Percentiles rank a stretch among this genome's conserved stretches.
Evolutionary conservation across 2,113 vertebrate genomes (phyloP).

Genomic region (Eonycteris spelaea): DNA sequence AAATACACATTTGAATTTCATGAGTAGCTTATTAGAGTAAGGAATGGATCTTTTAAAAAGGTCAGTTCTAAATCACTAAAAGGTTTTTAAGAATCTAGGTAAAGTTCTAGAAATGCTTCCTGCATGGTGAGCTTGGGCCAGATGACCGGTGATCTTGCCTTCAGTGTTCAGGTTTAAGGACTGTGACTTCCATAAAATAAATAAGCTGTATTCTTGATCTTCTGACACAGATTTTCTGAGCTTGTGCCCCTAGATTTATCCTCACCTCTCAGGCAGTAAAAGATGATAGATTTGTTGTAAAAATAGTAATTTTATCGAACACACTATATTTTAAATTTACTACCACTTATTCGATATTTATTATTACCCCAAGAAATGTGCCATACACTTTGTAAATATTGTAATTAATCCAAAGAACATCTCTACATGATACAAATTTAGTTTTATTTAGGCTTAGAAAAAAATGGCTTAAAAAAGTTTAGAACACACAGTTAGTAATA

Average conservation of each 20-base stretch:
- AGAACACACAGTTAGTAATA: background rate
- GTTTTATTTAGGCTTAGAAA: background rate
- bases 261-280: background rate
- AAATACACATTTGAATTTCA: background rate
- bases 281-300: background rate
- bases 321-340: background rate
- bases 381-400: background rate
- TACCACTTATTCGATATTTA: background rate
- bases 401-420: background rate
- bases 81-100: background rate
- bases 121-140: background rate
- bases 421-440: background rate
- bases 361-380: background rate
- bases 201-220: background rate
- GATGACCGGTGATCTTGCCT: background rate
- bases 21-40: background rate
- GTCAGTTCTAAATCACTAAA: background rate
- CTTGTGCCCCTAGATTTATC: background rate
- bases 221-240: background rate
- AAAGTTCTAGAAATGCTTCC: background rate
- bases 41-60: background rate
- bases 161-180: background rate
- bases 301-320: background rate
- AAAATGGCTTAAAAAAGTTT: background rate
- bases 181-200: background rate